Conservation (phyloP, 2,113 vertebrate species). For the Semicossyphus pulcher region DNA sequence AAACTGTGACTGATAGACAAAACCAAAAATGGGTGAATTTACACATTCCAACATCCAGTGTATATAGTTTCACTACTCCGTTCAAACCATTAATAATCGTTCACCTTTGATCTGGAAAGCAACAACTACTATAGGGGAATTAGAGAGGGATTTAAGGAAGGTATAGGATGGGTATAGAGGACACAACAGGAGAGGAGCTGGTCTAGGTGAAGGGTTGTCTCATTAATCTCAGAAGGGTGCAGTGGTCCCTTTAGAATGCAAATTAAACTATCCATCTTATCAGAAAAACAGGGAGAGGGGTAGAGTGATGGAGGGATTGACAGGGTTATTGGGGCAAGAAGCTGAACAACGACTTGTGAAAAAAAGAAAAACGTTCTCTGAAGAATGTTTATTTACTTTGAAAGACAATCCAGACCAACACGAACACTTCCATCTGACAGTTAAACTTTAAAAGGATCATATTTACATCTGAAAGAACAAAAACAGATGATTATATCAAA, state of each 20-base stretch:
- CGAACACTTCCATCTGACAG: background rate
- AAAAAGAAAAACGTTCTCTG: background rate
- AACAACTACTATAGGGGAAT: background rate
- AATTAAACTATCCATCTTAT: constrained; percentile 70
- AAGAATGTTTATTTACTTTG: background rate
- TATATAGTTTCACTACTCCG: too few species aligned
- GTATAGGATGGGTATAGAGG: constrained; percentile 5
- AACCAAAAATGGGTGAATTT: too few species aligned
- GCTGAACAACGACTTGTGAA: background rate
- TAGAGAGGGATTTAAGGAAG: background rate
- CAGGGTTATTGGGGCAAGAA: constrained; percentile 2
- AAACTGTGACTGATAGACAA: too few species aligned
- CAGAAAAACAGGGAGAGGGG: constrained; percentile 29
- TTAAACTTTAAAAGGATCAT: too few species aligned
- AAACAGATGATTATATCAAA: too few species aligned
- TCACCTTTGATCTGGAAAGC: background rate
- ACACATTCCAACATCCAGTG: too few species aligned
- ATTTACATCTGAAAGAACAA: too few species aligned
- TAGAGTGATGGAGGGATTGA: constrained; percentile 37
- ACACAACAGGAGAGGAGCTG: constrained; percentile 18
- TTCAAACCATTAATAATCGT: too few species aligned
- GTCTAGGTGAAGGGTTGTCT: constrained; percentile 65
- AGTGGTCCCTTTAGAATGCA: constrained; percentile 57
- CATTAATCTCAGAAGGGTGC: constrained; percentile 72
- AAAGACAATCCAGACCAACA: constrained; percentile 1